phyloP scores from a whole-genome alignment of 2,797 vertebrate genomes.

The Schizopygopsis malacanthus region DNA sequence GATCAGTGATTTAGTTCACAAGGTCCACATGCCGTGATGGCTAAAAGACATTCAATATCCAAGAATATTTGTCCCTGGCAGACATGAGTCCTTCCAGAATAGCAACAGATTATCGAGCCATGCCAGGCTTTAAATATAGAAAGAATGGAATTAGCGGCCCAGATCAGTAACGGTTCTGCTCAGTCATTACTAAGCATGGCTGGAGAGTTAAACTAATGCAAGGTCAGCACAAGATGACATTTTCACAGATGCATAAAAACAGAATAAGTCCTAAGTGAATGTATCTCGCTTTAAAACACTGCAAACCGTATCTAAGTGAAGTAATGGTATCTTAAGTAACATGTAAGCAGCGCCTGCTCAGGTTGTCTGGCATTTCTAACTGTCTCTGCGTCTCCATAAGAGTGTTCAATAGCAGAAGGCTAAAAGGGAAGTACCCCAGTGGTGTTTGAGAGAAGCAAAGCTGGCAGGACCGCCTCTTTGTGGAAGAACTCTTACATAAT shows the following conservation, averaged over 20 bases:
- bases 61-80: slow-evolving; percentile 32
- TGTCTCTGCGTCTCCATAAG: slow-evolving; percentile 35
- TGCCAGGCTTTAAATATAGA: slow-evolving; percentile 51
- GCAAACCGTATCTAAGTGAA: slow-evolving; percentile 28
- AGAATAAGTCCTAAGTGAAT: background rate
- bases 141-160: slow-evolving; percentile 41
- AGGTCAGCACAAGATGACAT: background rate
- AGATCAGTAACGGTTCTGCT: slow-evolving; percentile 18
- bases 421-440: slow-evolving; percentile 66
- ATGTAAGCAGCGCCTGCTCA: slow-evolving; percentile 55
- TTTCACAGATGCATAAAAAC: background rate
- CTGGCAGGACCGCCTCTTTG: slow-evolving; percentile 65
- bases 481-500: slow-evolving; percentile 74
- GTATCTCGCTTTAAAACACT: background rate
- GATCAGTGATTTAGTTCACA: background rate
- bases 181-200: slow-evolving; percentile 30
- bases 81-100: slow-evolving; percentile 46
- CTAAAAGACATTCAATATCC: slow-evolving; percentile 56
- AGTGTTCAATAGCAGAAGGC: slow-evolving; percentile 52
- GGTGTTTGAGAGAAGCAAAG: slow-evolving; percentile 61
- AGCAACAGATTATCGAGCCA: slow-evolving; percentile 56
- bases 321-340: slow-evolving; percentile 49
- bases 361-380: slow-evolving; percentile 57
- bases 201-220: slow-evolving; percentile 32
- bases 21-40: slow-evolving; percentile 35